phyloP scores from a whole-genome alignment of 2,113 vertebrate species.

The rat (Rattus norvegicus) region GRCr8 NC_086026.1:58587501-58588000 shows the following conservation, averaged over 20 bases:
- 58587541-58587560: slow-evolving; percentile 70
- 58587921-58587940: neutral
- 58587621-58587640: slow-evolving; percentile 77
- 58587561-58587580: slow-evolving; percentile 79
- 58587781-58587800: neutral
- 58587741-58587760: fast-evolving
- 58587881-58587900: neutral
- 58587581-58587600: slow-evolving; percentile 77
- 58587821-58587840: neutral
- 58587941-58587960: neutral
- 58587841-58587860: neutral
- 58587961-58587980: neutral
- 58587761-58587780: neutral
- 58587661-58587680: slow-evolving; percentile 69
- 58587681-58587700: slow-evolving; percentile 65
- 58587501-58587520: neutral
- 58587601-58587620: slow-evolving; percentile 79
- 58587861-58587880: neutral
- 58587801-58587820: neutral
- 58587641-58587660: slow-evolving; percentile 77
- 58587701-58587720: neutral
- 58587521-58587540: slow-evolving; percentile 38
- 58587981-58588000: neutral
- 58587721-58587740: neutral
- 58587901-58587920: neutral